Evolutionary conservation across 2,888 invertebrate genomes (phyloP).

Genomic region (Melinaea menophilus): DNA sequence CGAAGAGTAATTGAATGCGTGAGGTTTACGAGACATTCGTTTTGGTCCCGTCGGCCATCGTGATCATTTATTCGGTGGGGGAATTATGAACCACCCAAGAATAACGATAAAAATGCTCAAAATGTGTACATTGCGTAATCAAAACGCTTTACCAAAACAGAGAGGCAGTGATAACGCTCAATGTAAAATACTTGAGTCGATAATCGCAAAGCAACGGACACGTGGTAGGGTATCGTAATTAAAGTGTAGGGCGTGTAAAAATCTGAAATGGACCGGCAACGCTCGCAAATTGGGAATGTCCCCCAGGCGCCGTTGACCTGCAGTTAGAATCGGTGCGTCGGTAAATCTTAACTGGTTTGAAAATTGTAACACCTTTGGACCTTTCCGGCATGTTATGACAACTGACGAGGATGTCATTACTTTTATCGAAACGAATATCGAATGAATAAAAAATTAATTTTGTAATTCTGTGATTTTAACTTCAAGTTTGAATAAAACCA

Average conservation of each 20-base stretch:
- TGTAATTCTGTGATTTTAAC: no score
- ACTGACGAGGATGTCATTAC: no score
- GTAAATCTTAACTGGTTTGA: conserved; percentile 42
- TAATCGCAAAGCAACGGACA: conserved; percentile 1
- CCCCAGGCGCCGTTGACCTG: conserved; percentile 41
- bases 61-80: conserved; percentile 39
- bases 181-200: conserved; percentile 19
- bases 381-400: no score
- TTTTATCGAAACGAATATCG: no score
- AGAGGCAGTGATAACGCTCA: conserved; percentile 9
- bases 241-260: conserved; percentile 44
- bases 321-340: conserved; percentile 41
- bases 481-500: no score
- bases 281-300: conserved; percentile 47
- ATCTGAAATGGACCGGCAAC: conserved; percentile 48
- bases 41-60: conserved; percentile 37
- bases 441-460: no score
- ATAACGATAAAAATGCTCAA: background rate
- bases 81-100: conserved; percentile 23
- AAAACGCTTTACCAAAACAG: background rate
- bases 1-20: conserved; percentile 47
- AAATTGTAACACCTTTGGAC: conserved; percentile 32
- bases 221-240: conserved; percentile 34
- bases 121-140: conserved; percentile 17
- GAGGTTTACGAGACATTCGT: conserved; percentile 46